Conservation (phyloP, 2,888 invertebrate species). For the Dilophus febrilis region DNA sequence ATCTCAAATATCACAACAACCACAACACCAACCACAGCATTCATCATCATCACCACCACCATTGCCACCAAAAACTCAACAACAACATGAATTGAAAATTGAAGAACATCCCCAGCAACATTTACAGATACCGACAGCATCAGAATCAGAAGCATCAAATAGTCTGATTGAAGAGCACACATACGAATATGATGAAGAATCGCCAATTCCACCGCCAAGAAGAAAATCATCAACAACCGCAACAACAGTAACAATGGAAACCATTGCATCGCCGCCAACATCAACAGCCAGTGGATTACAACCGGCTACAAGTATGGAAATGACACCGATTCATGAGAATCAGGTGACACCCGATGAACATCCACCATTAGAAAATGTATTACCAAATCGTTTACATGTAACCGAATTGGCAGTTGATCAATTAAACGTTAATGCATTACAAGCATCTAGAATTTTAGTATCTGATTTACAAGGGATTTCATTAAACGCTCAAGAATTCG, state of each 20-base stretch:
- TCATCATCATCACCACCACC: background rate
- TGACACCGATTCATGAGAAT: slow-evolving; percentile 1
- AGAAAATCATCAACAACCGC: slow-evolving; percentile 8
- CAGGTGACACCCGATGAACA: slow-evolving; percentile 1
- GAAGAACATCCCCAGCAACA: no score
- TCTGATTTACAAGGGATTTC: slow-evolving; percentile 65
- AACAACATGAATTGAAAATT: no score
- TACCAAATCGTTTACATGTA: slow-evolving; percentile 38
- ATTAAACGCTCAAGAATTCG: slow-evolving; percentile 53
- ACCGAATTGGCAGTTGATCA: slow-evolving; percentile 62
- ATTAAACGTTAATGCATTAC: slow-evolving; percentile 57
- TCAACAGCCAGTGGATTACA: slow-evolving; percentile 7
- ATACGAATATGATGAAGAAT: slow-evolving; percentile 1
- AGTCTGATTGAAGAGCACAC: no score
- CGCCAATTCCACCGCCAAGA: slow-evolving; percentile 9
- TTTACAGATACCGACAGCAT: no score
- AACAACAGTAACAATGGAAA: background rate
- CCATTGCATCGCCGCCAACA: no score
- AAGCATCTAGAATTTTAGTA: slow-evolving; percentile 62
- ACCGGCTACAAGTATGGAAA: background rate
- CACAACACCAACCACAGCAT: no score
- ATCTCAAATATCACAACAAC: background rate
- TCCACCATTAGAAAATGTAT: background rate
- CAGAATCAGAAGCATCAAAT: no score
- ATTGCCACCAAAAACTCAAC: background rate